Evolutionary conservation across 2,888 invertebrate genomes (phyloP), one percentile per base, ranked within the genome.

Genomic region (Tetranychus piercei): DNA sequence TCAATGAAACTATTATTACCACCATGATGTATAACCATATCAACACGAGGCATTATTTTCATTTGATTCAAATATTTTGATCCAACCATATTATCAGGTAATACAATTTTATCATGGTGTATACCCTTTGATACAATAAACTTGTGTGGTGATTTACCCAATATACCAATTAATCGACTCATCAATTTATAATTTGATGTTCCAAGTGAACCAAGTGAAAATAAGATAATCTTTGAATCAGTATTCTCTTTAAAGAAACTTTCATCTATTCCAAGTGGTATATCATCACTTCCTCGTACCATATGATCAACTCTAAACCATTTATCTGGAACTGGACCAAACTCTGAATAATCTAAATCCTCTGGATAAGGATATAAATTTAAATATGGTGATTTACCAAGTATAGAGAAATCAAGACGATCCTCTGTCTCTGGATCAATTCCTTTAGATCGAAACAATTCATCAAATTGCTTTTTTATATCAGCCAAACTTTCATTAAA

Each of bases 1-100:
- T 74, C 74, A 43, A 71, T 74, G 9, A 74, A 71, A n/a, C 65
- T 74, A 65, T 74, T 74, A 55, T 72, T 70, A 71, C 74, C 74
- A 20, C 74, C 74, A 44, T 74, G 74, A 34, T 20, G 20, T n/a
- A 74, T 74, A 9, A 74, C 74, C 15, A 45, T n/a, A 23, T 72
- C 64, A 5, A 71, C 65, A 6, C 34, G 6, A 20, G 72, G 74
- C 23, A 74, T n/a, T 11, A 74, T 23, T 11, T 55, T 55, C 55
- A 55, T 55, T 15, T 55, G 55, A 55, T 55, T 55, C 55, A 55
- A 55, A 15, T 55, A 15, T 55, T 43, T 34, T 18, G 73, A 44
- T 34, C 75, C 75, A 70, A 70, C 69, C 75, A 75, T 75, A 44
- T 75, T 75, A 22, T 2, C 70, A 9, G 75, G 43, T 22, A 75